Conservation (phyloP, 2,888 invertebrate species). For the Laspeyria flexula region DNA sequence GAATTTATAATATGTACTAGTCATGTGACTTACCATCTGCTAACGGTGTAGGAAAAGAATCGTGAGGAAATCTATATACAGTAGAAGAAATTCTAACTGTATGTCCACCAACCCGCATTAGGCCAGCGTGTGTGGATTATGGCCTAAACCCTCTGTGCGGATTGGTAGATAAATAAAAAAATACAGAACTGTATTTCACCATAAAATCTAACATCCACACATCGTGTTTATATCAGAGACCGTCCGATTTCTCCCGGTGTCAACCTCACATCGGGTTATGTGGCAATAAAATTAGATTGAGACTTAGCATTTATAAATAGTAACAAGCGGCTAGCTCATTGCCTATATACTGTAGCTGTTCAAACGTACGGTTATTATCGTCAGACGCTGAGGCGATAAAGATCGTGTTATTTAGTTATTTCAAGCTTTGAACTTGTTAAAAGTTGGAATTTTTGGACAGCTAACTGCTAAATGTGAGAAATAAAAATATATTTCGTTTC, state of each 20-base stretch:
- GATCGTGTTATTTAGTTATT: background rate
- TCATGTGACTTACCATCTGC: too few species aligned
- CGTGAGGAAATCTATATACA: too few species aligned
- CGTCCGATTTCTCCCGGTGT: slow-evolving; percentile 11
- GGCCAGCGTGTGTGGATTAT: too few species aligned
- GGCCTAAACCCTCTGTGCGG: too few species aligned
- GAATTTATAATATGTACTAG: too few species aligned
- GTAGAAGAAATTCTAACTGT: too few species aligned
- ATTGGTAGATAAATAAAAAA: too few species aligned
- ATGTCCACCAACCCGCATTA: too few species aligned
- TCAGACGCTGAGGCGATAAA: background rate
- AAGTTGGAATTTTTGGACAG: background rate
- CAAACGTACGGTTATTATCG: slow-evolving; percentile 6
- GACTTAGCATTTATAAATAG: slow-evolving; percentile 47
- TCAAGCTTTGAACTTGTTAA: background rate
- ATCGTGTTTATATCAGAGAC: background rate
- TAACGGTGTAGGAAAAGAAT: too few species aligned
- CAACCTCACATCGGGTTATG: slow-evolving; percentile 13
- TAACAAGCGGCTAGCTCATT: slow-evolving; percentile 39
- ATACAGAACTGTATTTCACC: too few species aligned
- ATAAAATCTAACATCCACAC: background rate
- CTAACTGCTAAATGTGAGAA: too few species aligned
- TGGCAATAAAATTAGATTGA: slow-evolving; percentile 39
- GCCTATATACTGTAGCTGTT: slow-evolving; percentile 21
- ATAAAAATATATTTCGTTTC: too few species aligned